Evolutionary conservation across 2,888 invertebrate species (phyloP).

Genomic region (Lithophane semibrunnea): DNA sequence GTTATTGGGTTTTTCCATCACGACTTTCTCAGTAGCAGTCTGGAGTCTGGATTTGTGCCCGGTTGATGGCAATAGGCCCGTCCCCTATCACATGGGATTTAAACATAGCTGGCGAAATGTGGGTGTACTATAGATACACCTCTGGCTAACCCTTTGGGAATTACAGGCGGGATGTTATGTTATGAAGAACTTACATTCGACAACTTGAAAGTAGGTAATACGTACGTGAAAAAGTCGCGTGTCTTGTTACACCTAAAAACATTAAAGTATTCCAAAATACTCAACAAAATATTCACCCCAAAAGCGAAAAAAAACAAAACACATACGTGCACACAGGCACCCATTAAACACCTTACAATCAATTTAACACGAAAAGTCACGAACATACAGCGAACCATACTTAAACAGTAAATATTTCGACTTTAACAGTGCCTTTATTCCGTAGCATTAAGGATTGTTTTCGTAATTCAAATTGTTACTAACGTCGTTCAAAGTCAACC

Average conservation of each 20-base stretch:
- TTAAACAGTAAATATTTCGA: neutral
- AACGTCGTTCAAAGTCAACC: conserved; percentile 13
- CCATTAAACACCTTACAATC: conserved; percentile 53
- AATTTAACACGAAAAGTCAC: conserved; percentile 51
- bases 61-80: too few relatives aligned
- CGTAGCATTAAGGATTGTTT: conserved; percentile 4
- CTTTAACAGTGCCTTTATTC: neutral
- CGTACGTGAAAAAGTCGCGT: neutral
- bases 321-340: conserved; percentile 34
- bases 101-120: too few relatives aligned
- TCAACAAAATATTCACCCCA: conserved; percentile 31
- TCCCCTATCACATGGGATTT: too few relatives aligned
- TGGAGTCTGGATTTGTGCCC: too few relatives aligned
- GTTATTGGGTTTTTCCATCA: too few relatives aligned
- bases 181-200: too few relatives aligned
- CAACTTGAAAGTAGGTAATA: neutral
- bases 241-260: neutral
- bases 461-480: conserved; percentile 3
- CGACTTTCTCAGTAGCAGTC: too few relatives aligned
- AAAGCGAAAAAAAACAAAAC: conserved; percentile 6
- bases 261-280: neutral
- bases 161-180: neutral
- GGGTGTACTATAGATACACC: too few relatives aligned
- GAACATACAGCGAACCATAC: conserved; percentile 23
- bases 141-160: too few relatives aligned